Conservation (phyloP, 2,888 invertebrate genomes). For the Sinodicranocentrus sp. region DNA sequence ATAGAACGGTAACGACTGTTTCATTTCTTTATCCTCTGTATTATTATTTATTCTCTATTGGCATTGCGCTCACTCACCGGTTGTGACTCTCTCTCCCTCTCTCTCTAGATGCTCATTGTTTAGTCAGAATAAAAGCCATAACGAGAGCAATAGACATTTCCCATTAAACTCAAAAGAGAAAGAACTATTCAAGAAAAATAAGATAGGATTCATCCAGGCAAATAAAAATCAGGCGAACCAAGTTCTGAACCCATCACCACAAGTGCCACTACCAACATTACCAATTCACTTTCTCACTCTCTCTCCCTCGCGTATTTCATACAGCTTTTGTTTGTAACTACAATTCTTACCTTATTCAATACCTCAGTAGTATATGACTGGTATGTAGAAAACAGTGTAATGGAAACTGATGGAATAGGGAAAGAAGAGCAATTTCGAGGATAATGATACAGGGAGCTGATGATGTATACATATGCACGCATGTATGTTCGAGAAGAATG, state of each 20-base stretch:
- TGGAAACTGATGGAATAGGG: background rate
- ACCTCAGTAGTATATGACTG: background rate
- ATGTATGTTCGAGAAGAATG: background rate
- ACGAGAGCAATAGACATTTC: no score
- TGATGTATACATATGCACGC: background rate
- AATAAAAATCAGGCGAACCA: constrained; percentile 18
- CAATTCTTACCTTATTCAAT: no score
- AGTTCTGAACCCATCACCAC: constrained; percentile 53
- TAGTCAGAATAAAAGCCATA: no score
- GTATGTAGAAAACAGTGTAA: background rate
- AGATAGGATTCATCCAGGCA: background rate
- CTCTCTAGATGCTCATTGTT: no score
- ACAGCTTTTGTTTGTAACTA: no score
- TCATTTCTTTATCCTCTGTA: no score
- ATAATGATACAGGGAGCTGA: background rate
- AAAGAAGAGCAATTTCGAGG: constrained; percentile 1
- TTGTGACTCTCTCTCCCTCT: no score
- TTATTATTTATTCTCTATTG: no score
- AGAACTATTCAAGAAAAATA: no score
- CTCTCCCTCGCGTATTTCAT: background rate
- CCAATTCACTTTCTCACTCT: constrained; percentile 36
- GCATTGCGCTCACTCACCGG: no score
- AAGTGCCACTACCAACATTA: constrained; percentile 57
- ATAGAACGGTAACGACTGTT: no score
- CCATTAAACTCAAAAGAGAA: no score